Base-by-base conservation (phyloP, 2,797 vertebrate species). In the Myoxocephalus aenaeus region DNA sequence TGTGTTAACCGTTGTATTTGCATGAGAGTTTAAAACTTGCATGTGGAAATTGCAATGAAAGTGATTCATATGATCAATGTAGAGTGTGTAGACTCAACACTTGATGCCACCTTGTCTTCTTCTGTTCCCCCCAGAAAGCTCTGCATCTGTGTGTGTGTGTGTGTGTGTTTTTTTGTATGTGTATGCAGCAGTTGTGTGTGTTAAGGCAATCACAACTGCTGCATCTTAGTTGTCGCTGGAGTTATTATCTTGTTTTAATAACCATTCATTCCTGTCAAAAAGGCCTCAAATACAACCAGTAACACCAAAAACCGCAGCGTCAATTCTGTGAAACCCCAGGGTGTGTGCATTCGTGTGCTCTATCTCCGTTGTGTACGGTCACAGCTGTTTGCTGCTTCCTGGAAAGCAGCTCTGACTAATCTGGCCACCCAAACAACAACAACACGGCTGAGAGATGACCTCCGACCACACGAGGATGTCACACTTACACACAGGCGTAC, bases 371-470 rank as follows among this genome's bases (percentile, higher is more conserved):
- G 62, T 50, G 32, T 42, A 53, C 56, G 58, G 44, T 57, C 38
- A 54, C 18, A 74, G 46, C 53, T 75, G 1, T 29, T 7, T 29
- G n/a, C 32, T 15, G n/a, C 58, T 80, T 89, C 82, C 73, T 77
- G 80, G 78, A 89, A 84, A 79, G 75, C 77, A 54, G 20, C 32
- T 58, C 44, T 66, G 62, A 83, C 65, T 83, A 79, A 90, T 89
- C 81, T 65, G 69, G 57, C 75, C 73, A 80, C 74, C 77, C 77
- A 82, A 86, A 82, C 57, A 72, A 57, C 70, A 70, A 65, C 64
- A 73, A 82, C 76, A 72, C n/a, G 40, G 25, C 75, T 70, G 71
- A 65, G 56, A 53, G 70, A 83, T 63, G 67, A 77, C 72, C 82
- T 73, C 48, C 54, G 66, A 73, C n/a, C 65, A 32, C 63, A 44